Conservation (phyloP, 1,140 invertebrate species). For the Ostrea edulis region DNA sequence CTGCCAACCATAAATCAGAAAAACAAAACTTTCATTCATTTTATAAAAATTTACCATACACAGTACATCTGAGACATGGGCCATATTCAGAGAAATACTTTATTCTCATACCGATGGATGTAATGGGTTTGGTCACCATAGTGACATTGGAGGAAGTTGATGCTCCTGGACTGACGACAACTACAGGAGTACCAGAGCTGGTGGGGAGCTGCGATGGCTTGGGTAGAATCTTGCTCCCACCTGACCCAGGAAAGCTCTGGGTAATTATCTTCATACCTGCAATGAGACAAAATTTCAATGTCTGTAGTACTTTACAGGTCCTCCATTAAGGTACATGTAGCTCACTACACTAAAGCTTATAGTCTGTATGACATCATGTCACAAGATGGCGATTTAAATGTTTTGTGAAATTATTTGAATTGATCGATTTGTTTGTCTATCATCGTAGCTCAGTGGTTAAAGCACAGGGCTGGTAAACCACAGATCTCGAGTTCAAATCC, state of each 20-base stretch:
- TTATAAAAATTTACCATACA: neutral
- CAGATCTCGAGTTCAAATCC: too few species aligned
- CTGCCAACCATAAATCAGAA: too few species aligned
- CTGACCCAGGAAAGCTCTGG: conserved; percentile 66
- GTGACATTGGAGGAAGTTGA: conserved; percentile 64
- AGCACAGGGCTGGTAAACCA: too few species aligned
- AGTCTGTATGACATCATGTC: too few species aligned
- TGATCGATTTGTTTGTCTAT: too few species aligned
- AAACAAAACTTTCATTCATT: neutral
- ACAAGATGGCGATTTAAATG: too few species aligned
- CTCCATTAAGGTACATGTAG: too few species aligned
- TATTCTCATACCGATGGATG: conserved; percentile 31
- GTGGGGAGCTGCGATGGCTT: conserved; percentile 55
- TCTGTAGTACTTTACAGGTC: too few species aligned
- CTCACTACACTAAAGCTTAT: too few species aligned
- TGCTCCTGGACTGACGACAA: conserved; percentile 71
- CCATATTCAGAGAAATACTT: neutral
- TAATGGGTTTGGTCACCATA: conserved; percentile 70
- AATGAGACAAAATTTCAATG: neutral
- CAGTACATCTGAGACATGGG: neutral
- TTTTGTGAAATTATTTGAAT: too few species aligned
- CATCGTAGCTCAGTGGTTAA: too few species aligned
- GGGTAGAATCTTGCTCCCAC: conserved; percentile 75
- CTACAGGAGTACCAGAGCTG: conserved; percentile 71
- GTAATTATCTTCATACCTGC: conserved; percentile 79